Base-by-base conservation (phyloP, 2,888 invertebrate species). In the Agrotis puta region DNA sequence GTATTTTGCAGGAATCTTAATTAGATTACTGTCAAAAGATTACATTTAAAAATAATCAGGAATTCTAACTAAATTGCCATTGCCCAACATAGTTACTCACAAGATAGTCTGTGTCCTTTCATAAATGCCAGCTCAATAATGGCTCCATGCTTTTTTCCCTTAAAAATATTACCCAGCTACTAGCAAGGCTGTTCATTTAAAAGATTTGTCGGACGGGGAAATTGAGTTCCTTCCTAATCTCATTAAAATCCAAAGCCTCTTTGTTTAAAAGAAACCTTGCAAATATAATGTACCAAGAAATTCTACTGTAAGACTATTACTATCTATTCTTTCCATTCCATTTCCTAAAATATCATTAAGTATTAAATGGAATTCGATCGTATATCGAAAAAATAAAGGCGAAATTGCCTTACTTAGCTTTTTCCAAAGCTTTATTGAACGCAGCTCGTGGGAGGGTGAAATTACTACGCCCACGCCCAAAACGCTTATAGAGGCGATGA, bases 391-490 rank as follows among this genome's bases (percentile, higher is more conserved):
- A 74, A 77, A 64, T 68, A 68, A 77, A 70, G 64, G 48, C 18
- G 43, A 72, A 68, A 68, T 71, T 71, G 54, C 54, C 48, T 65
- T 61, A 68, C 70, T 62, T 65, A 69, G 68, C 51, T 70, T 67
- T 58, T 65, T 53, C 65, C 20, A 57, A 70, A 56, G 66, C 73
- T 74, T 70, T 79, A 77, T 77, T 69, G 74, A 64, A 68, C 77
- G 70, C 79, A 83, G 76, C 71, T 78, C 83, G 87, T 89, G 83
- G 87, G 86, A 87, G 86, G 86, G 85, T 88, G 85, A 85, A 87
- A 88, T 87, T 80, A 83, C 85, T 81, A 85, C 87, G 72, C 90
- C 90, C 83, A 90, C 90, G 83, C 87, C 64, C 69, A 70, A 79
- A 81, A 70, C 84, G 81, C 86, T 89, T 87, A 85, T 84, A 87